phyloP scores from a whole-genome alignment of 2,113 vertebrate species.

The Turnix velox region DNA sequence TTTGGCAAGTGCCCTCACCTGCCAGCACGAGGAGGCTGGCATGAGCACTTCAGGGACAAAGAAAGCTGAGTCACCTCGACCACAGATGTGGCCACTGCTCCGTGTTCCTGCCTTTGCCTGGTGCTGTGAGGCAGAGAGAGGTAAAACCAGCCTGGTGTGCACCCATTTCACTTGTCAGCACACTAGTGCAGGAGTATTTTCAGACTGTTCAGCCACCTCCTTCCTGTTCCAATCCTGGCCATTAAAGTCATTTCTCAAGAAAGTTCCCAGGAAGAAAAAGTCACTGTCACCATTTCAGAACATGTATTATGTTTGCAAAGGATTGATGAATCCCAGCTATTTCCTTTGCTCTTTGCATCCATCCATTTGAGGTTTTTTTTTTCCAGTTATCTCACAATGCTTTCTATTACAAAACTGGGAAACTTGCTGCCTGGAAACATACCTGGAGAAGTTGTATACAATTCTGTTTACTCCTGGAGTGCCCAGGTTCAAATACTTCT shows the following conservation, averaged over 20 bases:
- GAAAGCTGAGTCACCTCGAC: not conserved
- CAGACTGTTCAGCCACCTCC: not conserved
- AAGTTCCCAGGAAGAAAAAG: not conserved
- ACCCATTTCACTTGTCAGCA: not conserved
- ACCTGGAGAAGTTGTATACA: not conserved
- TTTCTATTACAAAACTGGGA: not conserved
- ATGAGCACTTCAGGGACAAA: not conserved
- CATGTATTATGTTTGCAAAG: not conserved
- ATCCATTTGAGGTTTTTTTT: not conserved
- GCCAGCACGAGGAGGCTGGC: fast-evolving
- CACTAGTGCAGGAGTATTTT: not conserved
- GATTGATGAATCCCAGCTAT: not conserved
- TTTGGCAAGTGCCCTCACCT: not conserved
- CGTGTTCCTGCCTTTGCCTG: not conserved
- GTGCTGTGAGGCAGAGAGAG: not conserved
- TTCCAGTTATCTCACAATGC: not conserved
- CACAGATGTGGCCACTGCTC: not conserved
- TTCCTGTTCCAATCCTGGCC: not conserved
- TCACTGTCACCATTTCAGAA: not conserved
- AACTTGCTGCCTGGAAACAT: not conserved
- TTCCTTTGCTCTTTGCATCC: not conserved
- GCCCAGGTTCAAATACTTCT: not conserved
- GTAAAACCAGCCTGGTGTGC: not conserved
- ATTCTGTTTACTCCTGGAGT: not conserved
- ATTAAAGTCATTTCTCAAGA: not conserved